These are phyloP conservation scores for Biston stratarius DNA, from an alignment of 2,888 invertebrate genomes.

Conservation along the genomic window DNA sequence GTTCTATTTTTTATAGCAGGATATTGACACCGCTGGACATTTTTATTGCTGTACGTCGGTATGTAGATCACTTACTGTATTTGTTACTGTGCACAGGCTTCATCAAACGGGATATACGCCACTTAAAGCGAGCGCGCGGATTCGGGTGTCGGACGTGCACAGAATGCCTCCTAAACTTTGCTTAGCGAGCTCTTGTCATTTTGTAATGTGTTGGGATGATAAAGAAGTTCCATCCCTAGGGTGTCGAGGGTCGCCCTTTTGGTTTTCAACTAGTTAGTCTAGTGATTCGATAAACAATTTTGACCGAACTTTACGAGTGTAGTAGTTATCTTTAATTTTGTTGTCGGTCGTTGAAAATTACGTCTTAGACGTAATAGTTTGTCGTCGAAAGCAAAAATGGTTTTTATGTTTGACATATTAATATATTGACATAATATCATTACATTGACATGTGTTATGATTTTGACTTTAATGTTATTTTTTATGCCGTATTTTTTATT, in stretches of 20 bases:
- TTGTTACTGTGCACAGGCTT: slow-evolving; percentile 29
- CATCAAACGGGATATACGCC: slow-evolving; percentile 54
- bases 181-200: slow-evolving; percentile 46
- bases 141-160: slow-evolving; percentile 61
- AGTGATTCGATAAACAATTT: slow-evolving; percentile 16
- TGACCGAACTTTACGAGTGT: slow-evolving; percentile 9
- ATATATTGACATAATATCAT: too few relatives aligned
- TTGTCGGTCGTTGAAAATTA: background rate
- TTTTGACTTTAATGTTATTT: too few relatives aligned
- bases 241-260: slow-evolving; percentile 27
- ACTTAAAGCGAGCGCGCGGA: slow-evolving; percentile 61
- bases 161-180: slow-evolving; percentile 53
- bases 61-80: slow-evolving; percentile 4
- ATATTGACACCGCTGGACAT: background rate
- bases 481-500: too few relatives aligned
- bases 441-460: too few relatives aligned
- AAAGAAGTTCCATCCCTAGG: slow-evolving; percentile 38
- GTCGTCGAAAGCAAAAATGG: too few relatives aligned
- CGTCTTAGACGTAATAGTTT: too few relatives aligned
- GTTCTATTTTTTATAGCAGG: background rate
- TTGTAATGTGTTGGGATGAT: slow-evolving; percentile 40
- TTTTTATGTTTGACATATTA: too few relatives aligned
- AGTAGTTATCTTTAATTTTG: background rate
- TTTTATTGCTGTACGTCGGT: background rate
- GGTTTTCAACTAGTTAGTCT: slow-evolving; percentile 18